Evolutionary conservation across 2,113 vertebrate species (phyloP).

Genomic region (Datnioides undecimradiatus): DNA sequence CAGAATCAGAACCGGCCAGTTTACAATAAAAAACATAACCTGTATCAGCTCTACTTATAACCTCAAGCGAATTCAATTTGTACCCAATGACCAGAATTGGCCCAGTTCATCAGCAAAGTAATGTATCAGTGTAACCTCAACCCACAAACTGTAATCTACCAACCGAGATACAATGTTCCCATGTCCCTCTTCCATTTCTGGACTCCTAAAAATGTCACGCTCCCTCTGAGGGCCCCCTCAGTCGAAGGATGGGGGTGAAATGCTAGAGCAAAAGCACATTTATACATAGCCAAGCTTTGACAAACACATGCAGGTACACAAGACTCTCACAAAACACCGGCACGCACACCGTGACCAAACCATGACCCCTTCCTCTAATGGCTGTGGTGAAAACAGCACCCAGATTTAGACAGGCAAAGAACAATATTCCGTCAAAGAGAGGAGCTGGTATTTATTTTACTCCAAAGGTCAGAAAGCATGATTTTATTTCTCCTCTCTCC

Average conservation of each 20-base stretch:
- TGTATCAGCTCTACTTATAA: neutral
- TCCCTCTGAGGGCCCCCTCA: conserved; percentile 23
- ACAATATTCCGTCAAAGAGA: conserved; percentile 31
- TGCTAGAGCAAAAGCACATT: conserved; percentile 1
- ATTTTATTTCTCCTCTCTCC: conserved; percentile 42
- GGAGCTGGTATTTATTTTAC: conserved; percentile 48
- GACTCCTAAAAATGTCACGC: conserved; percentile 41
- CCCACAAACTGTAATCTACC: neutral
- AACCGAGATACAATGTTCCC: neutral
- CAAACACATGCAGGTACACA: conserved; percentile 7
- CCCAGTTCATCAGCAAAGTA: neutral
- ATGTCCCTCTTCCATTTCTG: conserved; percentile 22
- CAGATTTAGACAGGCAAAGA: conserved; percentile 23
- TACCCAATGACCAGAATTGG: neutral
- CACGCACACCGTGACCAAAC: conserved; percentile 8
- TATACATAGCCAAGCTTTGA: neutral
- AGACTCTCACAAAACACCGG: neutral
- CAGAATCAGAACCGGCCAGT: neutral
- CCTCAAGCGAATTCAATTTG: neutral
- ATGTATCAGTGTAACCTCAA: neutral
- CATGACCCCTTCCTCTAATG: conserved; percentile 1
- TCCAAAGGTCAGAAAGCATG: conserved; percentile 59
- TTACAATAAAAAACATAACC: neutral
- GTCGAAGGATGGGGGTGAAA: conserved; percentile 3
- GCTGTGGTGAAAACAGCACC: conserved; percentile 11